Evolutionary conservation across 2,888 invertebrate genomes (phyloP).

Genomic region (Bedellia somnulentella): DNA sequence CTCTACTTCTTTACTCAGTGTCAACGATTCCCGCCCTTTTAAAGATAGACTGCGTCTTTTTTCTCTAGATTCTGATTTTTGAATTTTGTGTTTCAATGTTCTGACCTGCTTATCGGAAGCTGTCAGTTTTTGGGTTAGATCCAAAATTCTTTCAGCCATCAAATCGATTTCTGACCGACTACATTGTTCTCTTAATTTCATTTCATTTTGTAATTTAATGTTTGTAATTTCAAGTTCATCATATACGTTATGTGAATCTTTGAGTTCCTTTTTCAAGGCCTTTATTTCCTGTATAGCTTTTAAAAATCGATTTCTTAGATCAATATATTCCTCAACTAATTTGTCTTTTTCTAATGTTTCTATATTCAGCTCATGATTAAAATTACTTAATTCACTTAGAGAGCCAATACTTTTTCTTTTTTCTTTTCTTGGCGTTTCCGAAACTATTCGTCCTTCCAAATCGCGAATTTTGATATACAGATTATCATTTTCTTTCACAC

Average conservation of each 20-base stretch:
- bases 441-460: conserved; percentile 62
- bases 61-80: conserved; percentile 74
- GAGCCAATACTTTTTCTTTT: conserved; percentile 74
- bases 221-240: conserved; percentile 81
- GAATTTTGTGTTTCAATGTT: conserved; percentile 76
- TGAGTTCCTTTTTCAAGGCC: conserved; percentile 78
- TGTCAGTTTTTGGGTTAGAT: conserved; percentile 78
- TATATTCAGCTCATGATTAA: conserved; percentile 75
- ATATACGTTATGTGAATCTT: conserved; percentile 77
- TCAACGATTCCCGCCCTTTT: conserved; percentile 80
- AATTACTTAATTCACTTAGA: conserved; percentile 77
- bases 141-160: conserved; percentile 82
- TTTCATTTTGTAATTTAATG: conserved; percentile 72
- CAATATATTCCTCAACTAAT: conserved; percentile 78
- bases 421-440: conserved; percentile 56
- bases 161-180: conserved; percentile 73
- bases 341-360: conserved; percentile 74
- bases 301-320: conserved; percentile 74
- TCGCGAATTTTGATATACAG: conserved; percentile 73
- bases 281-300: conserved; percentile 83
- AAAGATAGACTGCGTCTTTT: conserved; percentile 80
- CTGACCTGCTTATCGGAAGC: conserved; percentile 82
- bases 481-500: conserved; percentile 76
- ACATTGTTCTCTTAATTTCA: conserved; percentile 65
- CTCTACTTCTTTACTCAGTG: conserved; percentile 81